Conservation (phyloP, 2,888 invertebrate species). For the Andrena minutula region DNA sequence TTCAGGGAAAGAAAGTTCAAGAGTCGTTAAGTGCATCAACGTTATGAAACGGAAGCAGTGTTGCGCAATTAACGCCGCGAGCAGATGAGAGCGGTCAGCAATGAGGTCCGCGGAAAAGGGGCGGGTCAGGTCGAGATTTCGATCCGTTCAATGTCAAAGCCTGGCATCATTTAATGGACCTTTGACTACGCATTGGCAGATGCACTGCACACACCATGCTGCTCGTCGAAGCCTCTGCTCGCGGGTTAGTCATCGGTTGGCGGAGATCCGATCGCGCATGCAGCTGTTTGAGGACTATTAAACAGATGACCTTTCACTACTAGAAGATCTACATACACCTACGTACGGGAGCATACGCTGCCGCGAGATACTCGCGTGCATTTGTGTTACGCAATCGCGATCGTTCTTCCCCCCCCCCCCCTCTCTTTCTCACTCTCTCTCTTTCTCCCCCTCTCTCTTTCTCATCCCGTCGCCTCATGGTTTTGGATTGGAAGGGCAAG, state of each 20-base stretch:
- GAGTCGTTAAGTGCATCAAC: too few species aligned
- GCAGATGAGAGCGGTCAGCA: not conserved
- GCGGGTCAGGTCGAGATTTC: constrained; percentile 58
- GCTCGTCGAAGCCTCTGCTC: constrained; percentile 22
- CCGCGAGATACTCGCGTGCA: constrained; percentile 65
- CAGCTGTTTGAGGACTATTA: constrained; percentile 68
- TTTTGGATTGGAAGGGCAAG: constrained; percentile 56
- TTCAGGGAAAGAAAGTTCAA: too few species aligned
- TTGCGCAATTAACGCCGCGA: constrained; percentile 19
- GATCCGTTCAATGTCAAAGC: constrained; percentile 71
- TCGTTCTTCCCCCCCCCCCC: constrained; percentile 44
- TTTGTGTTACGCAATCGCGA: constrained; percentile 68
- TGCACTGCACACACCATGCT: constrained; percentile 37
- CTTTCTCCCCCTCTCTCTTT: constrained; percentile 5
- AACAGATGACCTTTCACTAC: constrained; percentile 73
- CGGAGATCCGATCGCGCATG: constrained; percentile 66
- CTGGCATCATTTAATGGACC: constrained; percentile 39
- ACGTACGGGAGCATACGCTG: constrained; percentile 47
- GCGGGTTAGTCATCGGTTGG: constrained; percentile 62
- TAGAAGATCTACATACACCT: constrained; percentile 72
- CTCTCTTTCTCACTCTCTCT: constrained; percentile 35
- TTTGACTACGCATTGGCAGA: constrained; percentile 68
- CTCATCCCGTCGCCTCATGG: constrained; percentile 25
- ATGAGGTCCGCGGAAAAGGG: constrained; percentile 7
- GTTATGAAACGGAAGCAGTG: constrained; percentile 14